Conservation (phyloP, 92 coral and sea anemone genomes). For the Palythoa caribaeorum region DNA sequence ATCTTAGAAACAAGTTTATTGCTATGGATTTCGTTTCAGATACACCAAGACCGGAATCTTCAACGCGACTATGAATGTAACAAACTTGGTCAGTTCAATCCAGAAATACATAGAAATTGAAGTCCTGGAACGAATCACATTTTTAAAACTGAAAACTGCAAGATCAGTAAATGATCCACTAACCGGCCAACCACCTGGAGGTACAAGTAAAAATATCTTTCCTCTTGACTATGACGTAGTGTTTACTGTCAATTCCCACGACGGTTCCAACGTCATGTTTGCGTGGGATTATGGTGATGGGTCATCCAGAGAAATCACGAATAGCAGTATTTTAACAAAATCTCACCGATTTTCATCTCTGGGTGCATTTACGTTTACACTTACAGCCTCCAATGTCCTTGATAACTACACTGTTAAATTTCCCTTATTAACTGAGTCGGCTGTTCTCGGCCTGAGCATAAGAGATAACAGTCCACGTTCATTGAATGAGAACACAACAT, state of each 20-base stretch:
- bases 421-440: not conserved
- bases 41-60: conserved; percentile 29
- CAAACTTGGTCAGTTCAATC: conserved; percentile 44
- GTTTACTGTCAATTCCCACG: conserved; percentile 43
- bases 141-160: conserved; percentile 12
- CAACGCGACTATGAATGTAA: conserved; percentile 8
- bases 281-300: conserved; percentile 68
- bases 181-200: conserved; percentile 65
- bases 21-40: conserved; percentile 9
- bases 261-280: conserved; percentile 62
- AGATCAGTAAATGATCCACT: conserved; percentile 23
- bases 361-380: conserved; percentile 49
- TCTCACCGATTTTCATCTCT: conserved; percentile 50
- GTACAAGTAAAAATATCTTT: conserved; percentile 44
- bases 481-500: conserved; percentile 38
- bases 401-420: conserved; percentile 6
- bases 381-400: conserved; percentile 58
- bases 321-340: conserved; percentile 22
- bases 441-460: conserved; percentile 19
- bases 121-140: conserved; percentile 37
- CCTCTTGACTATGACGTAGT: conserved; percentile 63
- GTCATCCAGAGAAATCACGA: conserved; percentile 9
- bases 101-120: conserved; percentile 20
- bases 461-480: conserved; percentile 69
- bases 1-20: not conserved